phyloP scores from a whole-genome alignment of 2,797 vertebrate genomes.

The Amblyopsis hoosieri region DNA sequence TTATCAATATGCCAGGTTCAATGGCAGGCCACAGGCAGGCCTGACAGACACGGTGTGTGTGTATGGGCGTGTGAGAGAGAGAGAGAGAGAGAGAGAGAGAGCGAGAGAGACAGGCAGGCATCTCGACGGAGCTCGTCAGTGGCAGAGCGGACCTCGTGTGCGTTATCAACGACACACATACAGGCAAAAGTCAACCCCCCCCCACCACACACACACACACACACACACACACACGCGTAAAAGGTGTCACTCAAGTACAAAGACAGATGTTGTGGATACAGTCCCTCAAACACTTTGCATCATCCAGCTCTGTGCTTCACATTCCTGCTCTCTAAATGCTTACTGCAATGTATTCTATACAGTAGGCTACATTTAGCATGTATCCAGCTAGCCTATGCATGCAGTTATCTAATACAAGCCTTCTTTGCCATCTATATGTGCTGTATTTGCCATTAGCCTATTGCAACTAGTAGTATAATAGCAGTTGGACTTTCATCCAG shows the following conservation, averaged over 20 bases:
- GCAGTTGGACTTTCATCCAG: too few species aligned
- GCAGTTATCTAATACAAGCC: too few species aligned
- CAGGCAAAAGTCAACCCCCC: conserved; percentile 25
- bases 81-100: conserved; percentile 18
- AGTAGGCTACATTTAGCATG: too few species aligned
- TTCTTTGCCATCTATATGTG: too few species aligned
- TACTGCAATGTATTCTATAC: too few species aligned
- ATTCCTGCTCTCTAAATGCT: too few species aligned
- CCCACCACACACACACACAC: background rate
- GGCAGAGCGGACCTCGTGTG: conserved; percentile 58
- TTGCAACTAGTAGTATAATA: too few species aligned
- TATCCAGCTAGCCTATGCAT: too few species aligned
- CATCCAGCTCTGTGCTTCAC: too few species aligned
- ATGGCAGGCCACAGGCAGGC: conserved; percentile 32
- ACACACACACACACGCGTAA: conserved; percentile 17
- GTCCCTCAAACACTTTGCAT: background rate
- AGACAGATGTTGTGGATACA: conserved; percentile 4
- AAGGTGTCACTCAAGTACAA: conserved; percentile 19
- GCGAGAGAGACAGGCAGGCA: conserved; percentile 44
- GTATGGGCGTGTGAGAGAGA: conserved; percentile 17
- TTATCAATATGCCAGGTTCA: conserved; percentile 52
- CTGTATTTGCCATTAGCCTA: too few species aligned
- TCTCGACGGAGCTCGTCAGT: conserved; percentile 61
- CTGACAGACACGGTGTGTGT: conserved; percentile 7
- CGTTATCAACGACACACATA: conserved; percentile 67